A percentile compares a stretch with the other conserved stretches of the same genome.
Evolutionary conservation across 2,888 invertebrate species (phyloP).

Genomic region (Notodonta ziczac): DNA sequence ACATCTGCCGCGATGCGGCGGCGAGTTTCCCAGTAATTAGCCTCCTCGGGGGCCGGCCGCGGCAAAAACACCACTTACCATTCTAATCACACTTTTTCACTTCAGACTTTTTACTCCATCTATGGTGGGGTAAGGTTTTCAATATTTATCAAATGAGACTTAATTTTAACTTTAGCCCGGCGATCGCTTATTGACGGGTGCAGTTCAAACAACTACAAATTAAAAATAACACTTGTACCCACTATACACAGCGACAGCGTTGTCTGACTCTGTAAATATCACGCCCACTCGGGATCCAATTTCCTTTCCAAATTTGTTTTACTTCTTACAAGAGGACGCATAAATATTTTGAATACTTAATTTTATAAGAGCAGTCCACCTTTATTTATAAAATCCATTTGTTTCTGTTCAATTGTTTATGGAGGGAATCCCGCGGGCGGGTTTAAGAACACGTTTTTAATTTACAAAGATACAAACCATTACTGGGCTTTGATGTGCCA

Average conservation of each 20-base stretch:
- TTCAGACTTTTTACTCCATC: slow-evolving; percentile 39
- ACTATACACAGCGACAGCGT: background rate
- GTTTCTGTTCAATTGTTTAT: slow-evolving; percentile 35
- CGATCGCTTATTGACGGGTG: background rate
- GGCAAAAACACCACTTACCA: slow-evolving; percentile 45
- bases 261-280: slow-evolving; percentile 6
- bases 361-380: slow-evolving; percentile 18
- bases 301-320: slow-evolving; percentile 26
- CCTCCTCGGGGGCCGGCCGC: slow-evolving; percentile 41
- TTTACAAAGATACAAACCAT: slow-evolving; percentile 48
- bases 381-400: slow-evolving; percentile 30
- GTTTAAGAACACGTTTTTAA: slow-evolving; percentile 56
- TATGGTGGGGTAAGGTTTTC: slow-evolving; percentile 10
- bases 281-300: slow-evolving; percentile 30
- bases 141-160: background rate
- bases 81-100: slow-evolving; percentile 43
- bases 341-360: slow-evolving; percentile 42
- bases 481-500: slow-evolving; percentile 33
- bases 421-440: slow-evolving; percentile 40
- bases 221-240: background rate
- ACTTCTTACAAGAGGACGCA: slow-evolving; percentile 18
- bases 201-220: slow-evolving; percentile 1
- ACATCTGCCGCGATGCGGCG: slow-evolving; percentile 43
- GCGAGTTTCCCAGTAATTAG: slow-evolving; percentile 51
- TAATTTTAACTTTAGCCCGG: background rate